Evolutionary conservation across 2,797 vertebrate genomes (phyloP).

Genomic region (Callimico goeldii): DNA sequence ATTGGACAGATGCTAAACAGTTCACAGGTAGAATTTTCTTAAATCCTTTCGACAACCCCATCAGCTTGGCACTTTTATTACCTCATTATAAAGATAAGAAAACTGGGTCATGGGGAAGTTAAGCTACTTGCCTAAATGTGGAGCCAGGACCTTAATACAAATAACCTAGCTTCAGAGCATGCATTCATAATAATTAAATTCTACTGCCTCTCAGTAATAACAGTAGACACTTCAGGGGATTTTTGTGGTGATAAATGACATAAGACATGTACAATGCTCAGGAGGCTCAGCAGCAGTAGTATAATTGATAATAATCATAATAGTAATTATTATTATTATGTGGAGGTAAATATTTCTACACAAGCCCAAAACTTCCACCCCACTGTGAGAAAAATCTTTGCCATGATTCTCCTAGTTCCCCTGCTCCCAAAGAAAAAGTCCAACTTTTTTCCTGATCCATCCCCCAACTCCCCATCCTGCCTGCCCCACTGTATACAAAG

Average conservation of each 20-base stretch:
- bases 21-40: background rate
- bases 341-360: background rate
- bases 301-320: background rate
- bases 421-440: background rate
- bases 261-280: background rate
- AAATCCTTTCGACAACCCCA: background rate
- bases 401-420: background rate
- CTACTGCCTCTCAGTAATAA: background rate
- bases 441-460: background rate
- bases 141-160: background rate
- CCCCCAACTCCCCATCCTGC: accelerated
- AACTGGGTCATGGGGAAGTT: background rate
- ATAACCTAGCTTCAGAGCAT: background rate
- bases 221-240: background rate
- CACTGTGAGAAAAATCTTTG: background rate
- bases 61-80: background rate
- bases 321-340: background rate
- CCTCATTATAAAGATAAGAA: background rate
- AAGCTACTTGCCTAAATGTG: background rate
- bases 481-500: accelerated
- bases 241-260: background rate
- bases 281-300: background rate
- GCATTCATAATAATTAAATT: background rate
- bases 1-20: background rate
- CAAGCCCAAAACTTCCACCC: background rate